Conservation (phyloP, 2,113 vertebrate genomes). For the Panthera leo region DNA sequence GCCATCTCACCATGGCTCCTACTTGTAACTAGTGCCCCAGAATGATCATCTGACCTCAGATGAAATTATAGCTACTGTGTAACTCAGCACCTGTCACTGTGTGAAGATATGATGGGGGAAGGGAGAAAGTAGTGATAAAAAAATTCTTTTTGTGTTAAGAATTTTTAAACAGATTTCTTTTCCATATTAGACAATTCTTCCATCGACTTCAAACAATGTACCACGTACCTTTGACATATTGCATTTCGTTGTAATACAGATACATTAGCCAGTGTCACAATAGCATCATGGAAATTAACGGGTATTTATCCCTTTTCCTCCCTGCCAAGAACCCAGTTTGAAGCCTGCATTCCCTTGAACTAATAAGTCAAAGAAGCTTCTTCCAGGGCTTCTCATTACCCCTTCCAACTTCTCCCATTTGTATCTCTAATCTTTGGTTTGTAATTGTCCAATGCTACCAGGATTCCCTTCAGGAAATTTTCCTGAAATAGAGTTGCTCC, state of each 20-base stretch:
- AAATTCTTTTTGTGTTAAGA: neutral
- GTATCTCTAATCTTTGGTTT: neutral
- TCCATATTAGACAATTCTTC: neutral
- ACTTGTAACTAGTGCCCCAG: neutral
- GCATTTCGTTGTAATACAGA: neutral
- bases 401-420: neutral
- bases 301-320: constrained; percentile 28
- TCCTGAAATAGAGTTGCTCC: neutral
- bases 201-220: neutral
- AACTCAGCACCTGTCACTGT: neutral
- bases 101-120: neutral
- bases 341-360: neutral
- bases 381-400: neutral
- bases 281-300: neutral
- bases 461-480: constrained; percentile 27
- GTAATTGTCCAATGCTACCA: neutral
- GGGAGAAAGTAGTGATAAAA: neutral
- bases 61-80: neutral
- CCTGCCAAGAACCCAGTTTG: constrained; percentile 33
- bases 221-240: neutral
- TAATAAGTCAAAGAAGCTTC: constrained; percentile 8
- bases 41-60: constrained; percentile 24
- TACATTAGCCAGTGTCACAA: neutral
- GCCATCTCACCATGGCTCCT: neutral
- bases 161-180: neutral